Evolutionary conservation across 2,888 invertebrate species (phyloP), one percentile per base, ranked within the genome.

Genomic region (Oscheius onirici): DNA sequence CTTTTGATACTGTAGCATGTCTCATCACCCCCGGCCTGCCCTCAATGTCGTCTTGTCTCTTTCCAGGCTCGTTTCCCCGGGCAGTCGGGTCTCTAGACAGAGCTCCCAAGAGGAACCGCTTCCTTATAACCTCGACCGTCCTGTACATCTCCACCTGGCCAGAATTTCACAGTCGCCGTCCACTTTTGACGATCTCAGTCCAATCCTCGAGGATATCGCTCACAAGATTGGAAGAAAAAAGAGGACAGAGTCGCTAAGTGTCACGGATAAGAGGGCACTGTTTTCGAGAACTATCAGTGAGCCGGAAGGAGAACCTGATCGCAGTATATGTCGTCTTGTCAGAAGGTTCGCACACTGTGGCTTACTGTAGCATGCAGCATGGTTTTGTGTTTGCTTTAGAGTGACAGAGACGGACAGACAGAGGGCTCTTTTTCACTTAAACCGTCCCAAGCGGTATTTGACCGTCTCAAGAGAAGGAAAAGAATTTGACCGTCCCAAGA

Each of bases 161-260:
- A 51, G 66, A 28, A 34, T 66, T 10, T 52, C 52, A 5, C 51
- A 40, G 17, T 13, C 54, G 1, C 69, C 60, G 10, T 46, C 24
- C 26, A 54, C 24, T 22, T 72, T 57, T 22, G 75, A 75, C 22
- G 75, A 73, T 20, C 57, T 75, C 13, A 70, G 73, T 1, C 75
- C 75, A 13, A 75, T 75, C 22, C 49, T 66, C 8, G 75, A 75
- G 43, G 61, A 70, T 41, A 55, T 28, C 17, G 54, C 55, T 20
- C 44, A 61, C 28, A 67, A 51, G 43, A 52, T 49, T n/a, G 26
- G 41, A n/a, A 46, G 60, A 17, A 58, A 49, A 44, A 69, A 51
- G 17, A 26, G 22, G 28, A 60, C 49, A 15, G 51, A 69, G 22
- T 60, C 54, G 6, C 22, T 51, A 20, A 26, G 51, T 13, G 28